phyloP scores from a whole-genome alignment of 2,797 vertebrate genomes.

The Alauda arvensis region DNA sequence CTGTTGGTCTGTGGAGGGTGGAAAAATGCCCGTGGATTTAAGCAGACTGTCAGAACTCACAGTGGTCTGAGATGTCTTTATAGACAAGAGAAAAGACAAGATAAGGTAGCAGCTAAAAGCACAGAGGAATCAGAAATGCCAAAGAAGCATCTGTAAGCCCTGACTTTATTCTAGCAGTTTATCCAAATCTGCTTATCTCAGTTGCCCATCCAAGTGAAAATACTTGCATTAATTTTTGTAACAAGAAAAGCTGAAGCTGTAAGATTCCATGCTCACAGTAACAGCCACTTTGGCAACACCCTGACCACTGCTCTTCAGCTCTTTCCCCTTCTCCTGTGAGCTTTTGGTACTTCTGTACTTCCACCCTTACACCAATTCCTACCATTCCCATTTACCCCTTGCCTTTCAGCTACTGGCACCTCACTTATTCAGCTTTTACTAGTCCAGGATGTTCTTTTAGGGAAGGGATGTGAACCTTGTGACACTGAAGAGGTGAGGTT shows the following conservation, averaged over 20 bases:
- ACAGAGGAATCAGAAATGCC: not conserved
- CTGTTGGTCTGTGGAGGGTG: not conserved
- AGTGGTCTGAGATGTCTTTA: not conserved
- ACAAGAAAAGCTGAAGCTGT: not conserved
- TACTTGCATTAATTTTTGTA: not conserved
- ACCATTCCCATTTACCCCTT: not conserved
- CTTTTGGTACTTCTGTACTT: not conserved
- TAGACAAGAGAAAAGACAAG: not conserved
- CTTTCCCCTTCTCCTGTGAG: not conserved
- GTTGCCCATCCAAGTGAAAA: not conserved
- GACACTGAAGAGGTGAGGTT: not conserved
- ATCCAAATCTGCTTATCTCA: not conserved
- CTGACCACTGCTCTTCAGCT: not conserved
- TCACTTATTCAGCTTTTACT: not conserved
- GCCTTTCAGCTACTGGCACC: not conserved
- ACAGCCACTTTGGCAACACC: not conserved
- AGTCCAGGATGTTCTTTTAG: not conserved
- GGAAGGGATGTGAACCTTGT: not conserved
- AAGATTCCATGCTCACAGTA: not conserved
- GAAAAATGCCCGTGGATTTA: not conserved
- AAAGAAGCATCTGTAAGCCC: not conserved
- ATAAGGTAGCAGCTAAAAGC: not conserved
- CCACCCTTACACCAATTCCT: not conserved
- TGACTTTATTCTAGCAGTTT: not conserved
- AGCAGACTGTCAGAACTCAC: not conserved